Conservation (phyloP, 2,888 invertebrate species). For the Tinea pellionella region DNA sequence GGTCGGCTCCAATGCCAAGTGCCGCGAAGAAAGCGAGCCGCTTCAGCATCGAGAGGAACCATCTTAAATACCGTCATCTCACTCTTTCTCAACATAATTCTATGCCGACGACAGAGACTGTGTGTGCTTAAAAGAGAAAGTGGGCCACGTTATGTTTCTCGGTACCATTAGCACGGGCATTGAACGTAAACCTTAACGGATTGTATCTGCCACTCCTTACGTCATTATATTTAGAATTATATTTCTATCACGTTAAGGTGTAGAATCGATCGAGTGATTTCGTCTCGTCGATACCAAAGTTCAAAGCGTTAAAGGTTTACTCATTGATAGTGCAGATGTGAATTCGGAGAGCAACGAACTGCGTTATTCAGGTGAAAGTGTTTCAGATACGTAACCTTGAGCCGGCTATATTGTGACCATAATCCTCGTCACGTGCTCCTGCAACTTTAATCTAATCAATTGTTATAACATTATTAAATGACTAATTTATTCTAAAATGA, state of each 20-base stretch:
- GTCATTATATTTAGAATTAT: slow-evolving; percentile 11
- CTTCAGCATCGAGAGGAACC: slow-evolving; percentile 40
- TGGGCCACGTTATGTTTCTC: slow-evolving; percentile 68
- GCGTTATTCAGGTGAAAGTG: slow-evolving; percentile 52
- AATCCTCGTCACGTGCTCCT: background rate
- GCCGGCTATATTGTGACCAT: slow-evolving; percentile 22
- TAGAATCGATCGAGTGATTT: slow-evolving; percentile 19
- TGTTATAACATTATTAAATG: background rate
- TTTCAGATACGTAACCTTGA: slow-evolving; percentile 63
- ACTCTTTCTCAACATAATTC: slow-evolving; percentile 30
- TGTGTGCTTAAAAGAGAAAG: slow-evolving; percentile 66
- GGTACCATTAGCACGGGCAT: slow-evolving; percentile 64
- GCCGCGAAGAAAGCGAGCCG: slow-evolving; percentile 65
- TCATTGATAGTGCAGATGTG: slow-evolving; percentile 36
- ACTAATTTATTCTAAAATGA: background rate
- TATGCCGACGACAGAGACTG: slow-evolving; percentile 47
- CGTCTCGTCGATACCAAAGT: slow-evolving; percentile 18
- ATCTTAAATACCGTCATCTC: slow-evolving; percentile 45
- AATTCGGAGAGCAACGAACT: slow-evolving; percentile 67
- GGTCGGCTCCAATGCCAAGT: slow-evolving; percentile 63
- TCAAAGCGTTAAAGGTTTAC: slow-evolving; percentile 25
- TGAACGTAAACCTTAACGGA: slow-evolving; percentile 61
- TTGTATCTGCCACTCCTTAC: slow-evolving; percentile 27
- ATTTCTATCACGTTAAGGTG: background rate
- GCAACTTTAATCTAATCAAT: background rate